phyloP scores from a whole-genome alignment of 1,140 invertebrate genomes.

The Gyrodactylus salaris region DNA sequence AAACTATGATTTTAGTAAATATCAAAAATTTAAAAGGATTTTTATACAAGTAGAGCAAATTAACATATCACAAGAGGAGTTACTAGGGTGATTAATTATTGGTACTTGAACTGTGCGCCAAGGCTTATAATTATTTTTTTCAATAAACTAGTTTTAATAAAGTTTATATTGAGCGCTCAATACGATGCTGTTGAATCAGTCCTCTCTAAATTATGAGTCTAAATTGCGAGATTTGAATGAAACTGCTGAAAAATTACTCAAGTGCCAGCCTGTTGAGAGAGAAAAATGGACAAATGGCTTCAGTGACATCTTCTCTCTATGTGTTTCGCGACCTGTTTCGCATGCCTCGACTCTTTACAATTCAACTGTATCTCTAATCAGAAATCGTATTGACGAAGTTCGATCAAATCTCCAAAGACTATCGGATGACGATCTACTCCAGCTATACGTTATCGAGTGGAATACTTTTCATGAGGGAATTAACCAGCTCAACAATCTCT shows the following conservation, averaged over 20 bases:
- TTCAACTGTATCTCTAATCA: neutral
- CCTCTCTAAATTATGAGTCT: neutral
- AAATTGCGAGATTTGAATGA: neutral
- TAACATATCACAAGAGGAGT: neutral
- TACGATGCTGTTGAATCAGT: neutral
- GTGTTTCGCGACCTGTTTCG: neutral
- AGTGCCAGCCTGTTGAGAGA: neutral
- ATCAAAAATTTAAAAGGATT: no score
- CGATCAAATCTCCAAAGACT: neutral
- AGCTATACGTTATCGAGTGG: neutral
- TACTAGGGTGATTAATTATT: neutral
- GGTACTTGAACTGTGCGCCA: neutral
- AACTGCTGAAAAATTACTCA: neutral
- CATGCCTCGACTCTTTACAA: neutral
- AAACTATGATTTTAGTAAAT: no score
- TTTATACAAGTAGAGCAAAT: no score
- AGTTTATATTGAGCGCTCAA: neutral
- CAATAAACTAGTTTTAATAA: no score
- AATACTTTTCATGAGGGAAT: neutral
- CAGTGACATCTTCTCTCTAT: slow-evolving; percentile 1
- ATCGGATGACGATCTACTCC: neutral
- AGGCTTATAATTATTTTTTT: no score
- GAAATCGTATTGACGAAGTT: neutral
- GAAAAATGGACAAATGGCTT: neutral
- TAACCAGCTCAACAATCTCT: neutral